Evolutionary conservation across 2,797 vertebrate genomes (phyloP).

Genomic region (Dicrostonyx torquatus): DNA sequence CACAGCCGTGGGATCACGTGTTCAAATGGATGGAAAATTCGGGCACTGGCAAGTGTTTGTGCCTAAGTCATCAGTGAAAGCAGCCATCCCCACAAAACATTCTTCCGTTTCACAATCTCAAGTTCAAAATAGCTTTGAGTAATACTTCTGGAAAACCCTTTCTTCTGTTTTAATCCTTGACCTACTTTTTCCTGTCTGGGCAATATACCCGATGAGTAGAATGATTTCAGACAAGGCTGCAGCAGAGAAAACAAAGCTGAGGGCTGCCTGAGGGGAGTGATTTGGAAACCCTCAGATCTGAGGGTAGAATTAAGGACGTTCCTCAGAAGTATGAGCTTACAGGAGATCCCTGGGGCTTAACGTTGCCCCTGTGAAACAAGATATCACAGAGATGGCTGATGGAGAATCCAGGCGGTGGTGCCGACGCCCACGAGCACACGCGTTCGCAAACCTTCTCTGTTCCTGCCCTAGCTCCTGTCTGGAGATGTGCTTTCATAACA

Average conservation of each 20-base stretch:
- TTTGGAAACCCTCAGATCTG: constrained; percentile 74
- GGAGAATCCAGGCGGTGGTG: background rate
- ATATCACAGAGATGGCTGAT: background rate
- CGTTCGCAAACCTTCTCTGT: background rate
- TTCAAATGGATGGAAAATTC: background rate
- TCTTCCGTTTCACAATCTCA: constrained; percentile 61
- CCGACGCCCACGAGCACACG: background rate
- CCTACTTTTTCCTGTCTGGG: constrained; percentile 85
- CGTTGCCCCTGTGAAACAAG: fast-evolving
- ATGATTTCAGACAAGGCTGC: constrained; percentile 80
- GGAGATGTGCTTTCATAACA: background rate
- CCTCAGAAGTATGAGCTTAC: background rate
- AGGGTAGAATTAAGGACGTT: background rate
- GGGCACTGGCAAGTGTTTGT: background rate
- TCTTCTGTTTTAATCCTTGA: constrained; percentile 81
- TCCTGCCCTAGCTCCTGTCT: background rate
- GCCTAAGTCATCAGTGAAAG: background rate
- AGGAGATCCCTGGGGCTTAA: background rate
- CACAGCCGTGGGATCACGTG: background rate
- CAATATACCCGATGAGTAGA: constrained; percentile 84
- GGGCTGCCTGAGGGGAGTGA: constrained; percentile 68
- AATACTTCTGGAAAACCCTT: constrained; percentile 76
- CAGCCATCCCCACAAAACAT: background rate
- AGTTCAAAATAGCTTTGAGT: constrained; percentile 85
- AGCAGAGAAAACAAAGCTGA: constrained; percentile 42